Base-by-base conservation (phyloP, 2,797 vertebrate genomes). In the Trichosurus vulpecula region DNA sequence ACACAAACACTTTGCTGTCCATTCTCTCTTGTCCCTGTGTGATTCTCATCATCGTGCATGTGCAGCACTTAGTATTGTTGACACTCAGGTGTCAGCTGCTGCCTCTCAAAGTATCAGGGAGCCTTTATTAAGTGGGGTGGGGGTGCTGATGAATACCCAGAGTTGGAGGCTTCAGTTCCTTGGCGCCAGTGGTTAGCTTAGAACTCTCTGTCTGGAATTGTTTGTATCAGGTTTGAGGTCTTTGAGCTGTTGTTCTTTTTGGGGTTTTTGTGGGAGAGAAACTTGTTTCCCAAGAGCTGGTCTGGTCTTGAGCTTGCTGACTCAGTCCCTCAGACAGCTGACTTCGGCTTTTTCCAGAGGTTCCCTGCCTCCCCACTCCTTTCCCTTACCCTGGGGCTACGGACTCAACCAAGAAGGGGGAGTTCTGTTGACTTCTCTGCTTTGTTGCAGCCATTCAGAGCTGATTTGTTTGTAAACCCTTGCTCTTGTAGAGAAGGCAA, bases 231-330 rank as follows among this genome's bases (percentile, higher is more conserved):
- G 55, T 95, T 92, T 11, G 55, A 92, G 81, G 51, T 90, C 81
- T 94, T 27, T 91, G 66, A 90, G 90, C 41, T 57, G 54, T 66
- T 92, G 58, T 56, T 92, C 10, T 35, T 0, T 30, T 66, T 94
- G 95, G 90, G 94, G 94, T 90, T 97, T 95, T 94, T 47, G 51
- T 95, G 94, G 92, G 91, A 61, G 92, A 92, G 66, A 91, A 95
- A n/a, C 13, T 92, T 95, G 0, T 93, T 97, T 97, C 92, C 96
- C 92, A 93, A 54, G 53, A 91, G 35, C 52, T 30, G 0, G 41
- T 93, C 58, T 91, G 92, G 93, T 89, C 56, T 93, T n/a, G n/a
- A 87, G 92, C 92, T 5, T 93, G 97, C 97, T 98, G 98, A 98
- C 94, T 97, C 93, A 53, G 90, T 92, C 90, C 41, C 58, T 95